Base-by-base conservation (phyloP, 1,140 invertebrate genomes). In the Leguminivora glycinivorella region DNA sequence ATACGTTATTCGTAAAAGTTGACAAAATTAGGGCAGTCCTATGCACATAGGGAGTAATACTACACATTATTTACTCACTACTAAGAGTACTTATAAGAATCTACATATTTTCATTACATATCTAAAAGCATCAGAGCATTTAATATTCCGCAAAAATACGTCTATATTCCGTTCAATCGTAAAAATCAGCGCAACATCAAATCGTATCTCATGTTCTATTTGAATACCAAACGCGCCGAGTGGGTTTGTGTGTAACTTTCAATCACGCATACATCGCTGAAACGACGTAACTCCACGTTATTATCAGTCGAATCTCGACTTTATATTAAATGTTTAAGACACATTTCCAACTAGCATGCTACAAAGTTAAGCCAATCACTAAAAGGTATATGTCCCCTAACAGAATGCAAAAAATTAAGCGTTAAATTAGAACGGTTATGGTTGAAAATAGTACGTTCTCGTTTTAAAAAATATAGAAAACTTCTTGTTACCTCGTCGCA, bases 161-260 rank as follows among this genome's bases (percentile, higher is more conserved):
- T 52, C 56, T 26, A 67, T 24, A 40, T 66, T 71, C 40, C 24
- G 34, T 29, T 71, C 52, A 67, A 67, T 52, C 17, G 58, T 31
- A 63, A 52, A 63, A 63, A 63, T 63, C 29, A 29, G 56, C 24
- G 40, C 47, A 52, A 52, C 47, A 52, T 52, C 47, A 19, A 52
- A 52, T 22, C 58, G 25, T 17, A 63, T 63, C 58, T 63, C 26
- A 29, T 63, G 58, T 63, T 29, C 25, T 63, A 63, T 63, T 63
- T 63, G 58, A 63, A 63, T 63, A 63, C 58, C 58, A 63, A 63
- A 63, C 58, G 58, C 58, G 6, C 58, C 17, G 58, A 63, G 58
- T 63, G 58, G 58, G 26, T 63, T 29, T 29, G 58, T 63, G 58
- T 63, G 58, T 63, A 63, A 63, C 58, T 17, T 29, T 63, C 58